These are phyloP conservation scores for Saturnia japonica DNA, from an alignment of 2,888 invertebrate genomes.

Conservation along the genomic window DNA sequence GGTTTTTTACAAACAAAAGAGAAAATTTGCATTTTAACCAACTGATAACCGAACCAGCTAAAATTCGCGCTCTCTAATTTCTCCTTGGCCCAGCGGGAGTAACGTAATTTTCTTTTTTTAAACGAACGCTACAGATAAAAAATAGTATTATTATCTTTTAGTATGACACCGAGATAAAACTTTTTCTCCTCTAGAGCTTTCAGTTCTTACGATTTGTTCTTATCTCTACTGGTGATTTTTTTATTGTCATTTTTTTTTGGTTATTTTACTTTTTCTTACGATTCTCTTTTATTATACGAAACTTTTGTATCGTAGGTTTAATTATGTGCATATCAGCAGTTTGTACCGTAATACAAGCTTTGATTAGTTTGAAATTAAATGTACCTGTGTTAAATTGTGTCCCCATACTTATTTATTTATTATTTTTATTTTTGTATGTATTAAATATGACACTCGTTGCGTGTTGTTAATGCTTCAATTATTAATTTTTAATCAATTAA, in stretches of 20 bases:
- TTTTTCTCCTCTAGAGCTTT: slow-evolving; percentile 41
- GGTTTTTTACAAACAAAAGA: slow-evolving; percentile 62
- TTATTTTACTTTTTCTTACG: background rate
- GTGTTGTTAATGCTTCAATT: background rate
- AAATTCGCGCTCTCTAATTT: slow-evolving; percentile 60
- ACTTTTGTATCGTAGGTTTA: no score
- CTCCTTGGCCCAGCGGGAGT: slow-evolving; percentile 52
- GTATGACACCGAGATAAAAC: slow-evolving; percentile 54
- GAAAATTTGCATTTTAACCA: slow-evolving; percentile 78
- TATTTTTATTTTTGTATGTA: background rate
- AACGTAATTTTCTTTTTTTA: slow-evolving; percentile 62
- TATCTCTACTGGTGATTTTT: slow-evolving; percentile 29
- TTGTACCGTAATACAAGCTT: no score
- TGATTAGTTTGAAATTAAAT: no score
- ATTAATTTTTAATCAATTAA: background rate
- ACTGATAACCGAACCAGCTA: slow-evolving; percentile 69
- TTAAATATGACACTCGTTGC: background rate
- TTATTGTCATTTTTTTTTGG: slow-evolving; percentile 17
- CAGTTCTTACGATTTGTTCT: slow-evolving; percentile 39
- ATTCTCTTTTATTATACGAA: background rate
- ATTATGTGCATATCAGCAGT: no score
- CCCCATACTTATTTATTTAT: no score
- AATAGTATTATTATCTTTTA: slow-evolving; percentile 51
- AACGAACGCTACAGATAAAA: slow-evolving; percentile 53
- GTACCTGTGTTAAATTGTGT: no score